Evolutionary conservation across 2,888 invertebrate species (phyloP).

Genomic region (Heliothis peltigera): DNA sequence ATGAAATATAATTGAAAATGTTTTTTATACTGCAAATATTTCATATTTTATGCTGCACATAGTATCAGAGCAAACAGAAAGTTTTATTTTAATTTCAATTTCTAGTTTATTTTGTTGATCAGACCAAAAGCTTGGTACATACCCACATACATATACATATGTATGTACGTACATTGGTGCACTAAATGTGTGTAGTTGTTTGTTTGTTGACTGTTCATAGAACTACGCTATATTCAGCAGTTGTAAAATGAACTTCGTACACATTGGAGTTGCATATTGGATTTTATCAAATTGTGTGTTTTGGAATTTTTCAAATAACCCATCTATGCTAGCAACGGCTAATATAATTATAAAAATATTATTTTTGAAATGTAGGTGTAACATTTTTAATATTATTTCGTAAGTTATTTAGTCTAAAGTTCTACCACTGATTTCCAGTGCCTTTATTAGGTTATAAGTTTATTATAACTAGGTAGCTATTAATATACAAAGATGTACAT

Average conservation of each 20-base stretch:
- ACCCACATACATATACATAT: no score
- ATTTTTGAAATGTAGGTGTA: no score
- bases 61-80: slow-evolving; percentile 3
- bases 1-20: not conserved
- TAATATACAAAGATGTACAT: no score
- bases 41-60: no score
- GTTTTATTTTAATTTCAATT: slow-evolving; percentile 7
- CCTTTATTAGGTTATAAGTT: no score
- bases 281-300: not conserved
- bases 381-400: no score
- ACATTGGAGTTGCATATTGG: not conserved
- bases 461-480: no score
- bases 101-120: slow-evolving; percentile 12
- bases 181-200: not conserved
- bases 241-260: not conserved
- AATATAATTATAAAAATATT: no score
- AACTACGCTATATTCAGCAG: slow-evolving; percentile 3
- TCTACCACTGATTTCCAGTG: no score
- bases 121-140: not conserved
- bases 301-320: not conserved
- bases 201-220: not conserved
- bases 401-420: no score
- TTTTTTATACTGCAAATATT: not conserved
- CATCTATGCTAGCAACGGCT: no score
- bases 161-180: not conserved